Conservation (phyloP, 2,113 vertebrate genomes). For the Oreotrochilus melanogaster region DNA sequence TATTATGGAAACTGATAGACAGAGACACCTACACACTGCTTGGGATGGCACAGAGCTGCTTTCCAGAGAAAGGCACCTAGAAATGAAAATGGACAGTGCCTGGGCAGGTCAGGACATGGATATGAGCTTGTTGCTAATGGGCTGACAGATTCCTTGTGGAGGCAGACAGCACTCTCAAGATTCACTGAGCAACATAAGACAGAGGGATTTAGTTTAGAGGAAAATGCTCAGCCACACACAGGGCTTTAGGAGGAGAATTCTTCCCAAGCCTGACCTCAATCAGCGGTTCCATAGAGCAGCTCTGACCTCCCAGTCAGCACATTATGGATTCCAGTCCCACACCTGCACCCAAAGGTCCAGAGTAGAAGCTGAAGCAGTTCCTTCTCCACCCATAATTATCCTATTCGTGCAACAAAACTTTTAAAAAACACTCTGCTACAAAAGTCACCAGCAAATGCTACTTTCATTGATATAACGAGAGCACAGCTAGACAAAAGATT, state of each 20-base stretch:
- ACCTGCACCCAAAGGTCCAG: neutral
- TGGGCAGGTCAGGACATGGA: neutral
- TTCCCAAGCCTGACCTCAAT: neutral
- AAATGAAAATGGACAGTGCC: neutral
- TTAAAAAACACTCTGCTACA: neutral
- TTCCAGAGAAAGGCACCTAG: neutral
- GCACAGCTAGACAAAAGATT: neutral
- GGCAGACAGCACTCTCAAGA: neutral
- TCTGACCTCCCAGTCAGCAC: neutral
- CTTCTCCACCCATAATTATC: neutral
- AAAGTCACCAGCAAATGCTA: neutral
- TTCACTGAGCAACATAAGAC: rapidly evolving
- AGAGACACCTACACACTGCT: neutral
- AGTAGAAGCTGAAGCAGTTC: neutral
- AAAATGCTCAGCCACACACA: rapidly evolving
- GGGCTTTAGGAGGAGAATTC: neutral
- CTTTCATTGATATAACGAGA: rapidly evolving
- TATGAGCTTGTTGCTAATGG: neutral
- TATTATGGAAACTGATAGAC: conserved; percentile 16
- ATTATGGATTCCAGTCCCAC: rapidly evolving
- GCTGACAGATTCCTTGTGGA: neutral
- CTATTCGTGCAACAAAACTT: neutral
- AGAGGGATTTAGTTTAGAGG: neutral
- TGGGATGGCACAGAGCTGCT: neutral
- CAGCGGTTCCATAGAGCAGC: neutral